Evolutionary conservation across 2,113 vertebrate species (phyloP), one percentile per base, ranked within the genome.

Genomic region (Trematomus loennbergii): DNA sequence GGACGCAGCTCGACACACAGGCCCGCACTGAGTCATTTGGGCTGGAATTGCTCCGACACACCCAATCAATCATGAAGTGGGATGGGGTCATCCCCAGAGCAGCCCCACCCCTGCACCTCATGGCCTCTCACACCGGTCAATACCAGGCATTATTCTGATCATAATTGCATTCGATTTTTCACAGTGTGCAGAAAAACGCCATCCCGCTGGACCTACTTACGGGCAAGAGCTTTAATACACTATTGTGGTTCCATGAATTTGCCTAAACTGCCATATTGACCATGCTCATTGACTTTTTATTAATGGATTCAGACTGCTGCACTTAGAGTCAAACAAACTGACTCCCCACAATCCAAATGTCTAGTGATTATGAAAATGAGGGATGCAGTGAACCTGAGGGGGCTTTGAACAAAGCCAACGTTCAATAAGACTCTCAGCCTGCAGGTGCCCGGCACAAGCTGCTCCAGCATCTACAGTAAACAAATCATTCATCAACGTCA

Each of bases 51-150:
- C 90, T 85, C 85, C 74, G 68, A 86, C 85, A 86, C 90, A 90
- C 89, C 88, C 85, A 83, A 92, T 94, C 91, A 93, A 92, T 94
- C 92, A 81, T 33, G 60, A 77, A 86, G 84, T 90, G 75, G 87
- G 84, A 87, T 72, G 76, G 72, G 92, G 91, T 93, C 91, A 88
- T 89, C 88, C 83, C 79, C 45, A 79, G 88, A 92, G 87, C 88
- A 81, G 68, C 72, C 89, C 82, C 79, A 79, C 84, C 85, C 86
- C 57, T 83, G 78, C 82, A 80, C 81, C 79, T 81, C 68, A 16
- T 66, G 81, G 75, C 87, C 87, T 72, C 77, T 84, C 75, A 79
- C 82, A 58, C 65, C 76, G 76, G 79, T 92, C 90, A 89, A 93
- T 90, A 85, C n/a, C 15, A 59, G 83, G 71, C 89, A 92, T 88